Percentiles rank a stretch among this genome's conserved stretches.
These are phyloP conservation scores for Pholis gunnellus DNA, from an alignment of 2,113 vertebrate species.

Conservation along the genomic window DNA sequence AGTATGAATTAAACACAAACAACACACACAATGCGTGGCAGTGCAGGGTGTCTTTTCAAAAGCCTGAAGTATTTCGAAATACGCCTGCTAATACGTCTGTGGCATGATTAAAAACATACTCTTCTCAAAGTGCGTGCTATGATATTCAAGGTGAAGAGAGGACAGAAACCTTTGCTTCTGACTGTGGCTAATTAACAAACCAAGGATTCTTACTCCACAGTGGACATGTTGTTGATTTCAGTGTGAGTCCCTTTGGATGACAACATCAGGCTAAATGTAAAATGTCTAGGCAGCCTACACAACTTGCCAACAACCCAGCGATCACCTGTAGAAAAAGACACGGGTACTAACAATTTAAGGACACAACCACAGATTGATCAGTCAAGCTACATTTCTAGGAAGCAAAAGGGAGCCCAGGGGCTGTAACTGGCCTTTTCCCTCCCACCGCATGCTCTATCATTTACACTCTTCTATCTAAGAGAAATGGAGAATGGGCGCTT, in stretches of 20 bases:
- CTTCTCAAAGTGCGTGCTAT: conserved; percentile 15
- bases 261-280: background rate
- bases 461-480: conserved; percentile 42
- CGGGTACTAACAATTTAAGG: background rate
- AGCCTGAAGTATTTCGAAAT: conserved; percentile 45
- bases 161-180: conserved; percentile 4
- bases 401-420: conserved; percentile 49
- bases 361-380: conserved; percentile 29
- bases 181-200: conserved; percentile 20
- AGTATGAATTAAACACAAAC: conserved; percentile 56
- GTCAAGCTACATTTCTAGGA: conserved; percentile 41
- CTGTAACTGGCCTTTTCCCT: conserved; percentile 54
- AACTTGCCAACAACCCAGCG: background rate
- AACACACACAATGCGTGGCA: conserved; percentile 32
- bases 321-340: conserved; percentile 11
- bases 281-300: background rate
- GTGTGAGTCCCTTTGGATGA: conserved; percentile 13
- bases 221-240: conserved; percentile 1
- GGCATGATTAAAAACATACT: conserved; percentile 39
- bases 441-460: conserved; percentile 39
- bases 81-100: conserved; percentile 31
- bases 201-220: background rate
- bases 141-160: conserved; percentile 39
- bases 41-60: conserved; percentile 28
- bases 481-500: conserved; percentile 49